Conservation (phyloP, 2,113 vertebrate genomes). For the Serinus canaria region DNA sequence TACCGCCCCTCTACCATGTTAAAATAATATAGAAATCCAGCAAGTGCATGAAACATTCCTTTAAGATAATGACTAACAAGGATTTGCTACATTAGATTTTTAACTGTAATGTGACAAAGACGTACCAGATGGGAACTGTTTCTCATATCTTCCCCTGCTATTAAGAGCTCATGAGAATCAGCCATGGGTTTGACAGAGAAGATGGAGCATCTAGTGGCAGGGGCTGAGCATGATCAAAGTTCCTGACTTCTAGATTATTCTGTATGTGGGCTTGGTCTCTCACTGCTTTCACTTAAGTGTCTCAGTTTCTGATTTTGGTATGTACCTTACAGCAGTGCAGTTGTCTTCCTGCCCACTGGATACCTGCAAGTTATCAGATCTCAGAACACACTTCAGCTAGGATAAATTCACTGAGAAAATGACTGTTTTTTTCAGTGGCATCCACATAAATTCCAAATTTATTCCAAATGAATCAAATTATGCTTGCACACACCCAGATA, state of each 20-base stretch:
- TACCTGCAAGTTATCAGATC: not conserved
- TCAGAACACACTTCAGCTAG: not conserved
- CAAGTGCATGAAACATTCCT: not conserved
- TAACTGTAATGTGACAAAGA: not conserved
- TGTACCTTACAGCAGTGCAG: not conserved
- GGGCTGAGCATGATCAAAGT: not conserved
- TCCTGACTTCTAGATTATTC: not conserved
- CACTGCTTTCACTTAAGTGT: not conserved
- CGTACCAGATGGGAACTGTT: not conserved
- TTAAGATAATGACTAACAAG: not conserved
- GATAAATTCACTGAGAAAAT: not conserved
- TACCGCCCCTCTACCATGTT: not conserved
- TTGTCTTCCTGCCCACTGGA: not conserved
- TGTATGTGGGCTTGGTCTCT: not conserved
- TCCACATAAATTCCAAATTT: not conserved
- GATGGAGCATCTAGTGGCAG: not conserved
- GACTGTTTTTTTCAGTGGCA: not conserved
- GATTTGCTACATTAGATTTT: not conserved
- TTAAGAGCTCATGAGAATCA: not conserved
- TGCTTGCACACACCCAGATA: not conserved
- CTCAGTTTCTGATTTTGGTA: not conserved
- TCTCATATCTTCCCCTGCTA: not conserved
- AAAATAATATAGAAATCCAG: conserved; percentile 22
- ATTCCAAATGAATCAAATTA: not conserved
- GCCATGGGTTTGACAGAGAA: not conserved